phyloP scores from a whole-genome alignment of 2,797 vertebrate genomes.

The Pantherophis vulpinus region DNA sequence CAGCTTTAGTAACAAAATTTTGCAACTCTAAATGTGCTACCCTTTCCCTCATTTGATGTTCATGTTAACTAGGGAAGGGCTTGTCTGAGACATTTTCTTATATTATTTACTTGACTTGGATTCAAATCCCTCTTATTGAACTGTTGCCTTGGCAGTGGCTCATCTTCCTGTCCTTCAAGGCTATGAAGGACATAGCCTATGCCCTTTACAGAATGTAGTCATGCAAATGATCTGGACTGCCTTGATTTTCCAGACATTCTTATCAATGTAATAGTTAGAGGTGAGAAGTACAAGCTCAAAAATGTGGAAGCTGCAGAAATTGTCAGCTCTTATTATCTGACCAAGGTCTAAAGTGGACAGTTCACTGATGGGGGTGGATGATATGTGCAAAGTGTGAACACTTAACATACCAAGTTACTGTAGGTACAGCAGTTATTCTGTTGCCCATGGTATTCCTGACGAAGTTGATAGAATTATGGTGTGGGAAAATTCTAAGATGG shows the following conservation, averaged over 20 bases:
- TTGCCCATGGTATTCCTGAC: background rate
- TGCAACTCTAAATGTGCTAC: background rate
- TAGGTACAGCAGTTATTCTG: background rate
- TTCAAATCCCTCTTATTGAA: background rate
- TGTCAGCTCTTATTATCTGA: background rate
- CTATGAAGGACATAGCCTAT: background rate
- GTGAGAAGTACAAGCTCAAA: background rate
- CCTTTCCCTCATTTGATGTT: background rate
- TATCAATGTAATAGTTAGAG: background rate
- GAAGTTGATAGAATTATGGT: background rate
- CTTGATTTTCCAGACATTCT: background rate
- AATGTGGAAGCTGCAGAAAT: background rate
- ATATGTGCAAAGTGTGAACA: background rate
- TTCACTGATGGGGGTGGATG: background rate
- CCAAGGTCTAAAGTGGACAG: background rate
- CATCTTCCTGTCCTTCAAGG: background rate
- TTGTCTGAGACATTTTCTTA: background rate
- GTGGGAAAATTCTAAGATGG: background rate
- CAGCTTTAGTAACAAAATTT: background rate
- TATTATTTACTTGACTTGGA: background rate
- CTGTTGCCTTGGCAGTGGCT: background rate
- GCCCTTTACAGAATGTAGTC: background rate
- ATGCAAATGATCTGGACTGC: background rate
- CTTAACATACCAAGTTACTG: background rate
- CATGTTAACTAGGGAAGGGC: background rate